phyloP scores from a whole-genome alignment of 1,140 invertebrate species.

The Dryas iulia region DNA sequence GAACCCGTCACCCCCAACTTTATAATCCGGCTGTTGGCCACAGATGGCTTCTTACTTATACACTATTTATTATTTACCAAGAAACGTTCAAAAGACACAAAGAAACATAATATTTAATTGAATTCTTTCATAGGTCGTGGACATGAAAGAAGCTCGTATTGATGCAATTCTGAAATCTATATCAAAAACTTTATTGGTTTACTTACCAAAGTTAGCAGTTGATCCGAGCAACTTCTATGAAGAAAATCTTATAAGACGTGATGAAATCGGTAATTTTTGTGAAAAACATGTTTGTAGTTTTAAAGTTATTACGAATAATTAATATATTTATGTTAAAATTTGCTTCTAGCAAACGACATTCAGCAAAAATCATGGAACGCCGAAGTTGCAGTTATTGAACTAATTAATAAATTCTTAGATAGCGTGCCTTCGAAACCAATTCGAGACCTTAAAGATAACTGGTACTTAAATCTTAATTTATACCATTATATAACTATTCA shows the following conservation, averaged over 20 bases:
- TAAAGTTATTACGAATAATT: neutral
- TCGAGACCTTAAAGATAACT: constrained; percentile 82
- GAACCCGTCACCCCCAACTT: no score
- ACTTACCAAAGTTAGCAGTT: constrained; percentile 84
- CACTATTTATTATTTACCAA: no score
- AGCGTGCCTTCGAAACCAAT: constrained; percentile 80
- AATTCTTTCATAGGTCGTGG: constrained; percentile 78
- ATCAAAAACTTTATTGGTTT: constrained; percentile 83
- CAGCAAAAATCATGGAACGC: constrained; percentile 75
- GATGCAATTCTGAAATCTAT: constrained; percentile 86
- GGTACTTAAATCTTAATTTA: constrained; percentile 51
- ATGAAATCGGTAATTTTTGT: constrained; percentile 71
- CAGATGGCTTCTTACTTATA: no score
- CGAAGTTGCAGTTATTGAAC: constrained; percentile 84
- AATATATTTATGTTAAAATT: neutral
- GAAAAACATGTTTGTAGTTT: neutral
- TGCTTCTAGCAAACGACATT: constrained; percentile 54
- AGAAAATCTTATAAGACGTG: constrained; percentile 81
- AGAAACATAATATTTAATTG: no score
- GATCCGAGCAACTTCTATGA: constrained; percentile 84
- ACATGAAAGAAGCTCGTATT: constrained; percentile 89
- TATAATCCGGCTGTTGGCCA: no score
- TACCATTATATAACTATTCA: neutral
- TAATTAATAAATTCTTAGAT: constrained; percentile 86
- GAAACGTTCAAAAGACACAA: no score